Evolutionary conservation across 2,888 invertebrate genomes (phyloP).

Genomic region (Macrophya annulata): DNA sequence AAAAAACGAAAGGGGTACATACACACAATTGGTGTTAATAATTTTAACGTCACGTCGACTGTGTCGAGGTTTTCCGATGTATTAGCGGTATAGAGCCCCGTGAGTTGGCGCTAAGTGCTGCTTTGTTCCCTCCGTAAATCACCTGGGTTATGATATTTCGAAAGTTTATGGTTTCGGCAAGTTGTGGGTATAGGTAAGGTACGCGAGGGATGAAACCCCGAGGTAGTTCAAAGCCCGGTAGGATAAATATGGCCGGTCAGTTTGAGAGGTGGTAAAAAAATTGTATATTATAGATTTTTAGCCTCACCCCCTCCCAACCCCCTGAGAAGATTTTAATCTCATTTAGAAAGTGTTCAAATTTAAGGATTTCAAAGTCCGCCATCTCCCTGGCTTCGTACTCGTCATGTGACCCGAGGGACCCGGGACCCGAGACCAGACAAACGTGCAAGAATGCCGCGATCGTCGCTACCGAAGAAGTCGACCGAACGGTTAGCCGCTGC

Average conservation of each 20-base stretch:
- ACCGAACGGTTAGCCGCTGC: constrained; percentile 17
- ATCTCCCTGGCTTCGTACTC: neutral
- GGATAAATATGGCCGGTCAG: neutral
- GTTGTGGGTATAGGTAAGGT: neutral
- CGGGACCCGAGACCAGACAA: neutral
- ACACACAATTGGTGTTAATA: neutral
- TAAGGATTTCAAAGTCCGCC: neutral
- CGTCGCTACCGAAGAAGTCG: constrained; percentile 21
- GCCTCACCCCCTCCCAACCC: no score
- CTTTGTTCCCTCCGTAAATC: constrained; percentile 46
- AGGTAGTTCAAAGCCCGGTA: neutral
- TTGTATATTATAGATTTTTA: neutral
- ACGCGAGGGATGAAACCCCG: neutral
- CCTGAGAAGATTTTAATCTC: neutral
- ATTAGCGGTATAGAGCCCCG: constrained; percentile 12
- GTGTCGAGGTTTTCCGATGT: neutral
- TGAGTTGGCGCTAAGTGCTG: constrained; percentile 44
- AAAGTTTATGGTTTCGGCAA: constrained; percentile 53
- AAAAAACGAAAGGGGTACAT: neutral
- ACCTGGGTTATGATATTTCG: constrained; percentile 49
- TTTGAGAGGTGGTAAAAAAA: neutral
- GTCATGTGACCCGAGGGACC: neutral
- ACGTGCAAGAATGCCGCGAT: constrained; percentile 50
- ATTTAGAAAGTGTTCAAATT: neutral
- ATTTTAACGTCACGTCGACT: neutral